phyloP scores from a whole-genome alignment of 2,113 vertebrate genomes.

The Triplophysa rosa region DNA sequence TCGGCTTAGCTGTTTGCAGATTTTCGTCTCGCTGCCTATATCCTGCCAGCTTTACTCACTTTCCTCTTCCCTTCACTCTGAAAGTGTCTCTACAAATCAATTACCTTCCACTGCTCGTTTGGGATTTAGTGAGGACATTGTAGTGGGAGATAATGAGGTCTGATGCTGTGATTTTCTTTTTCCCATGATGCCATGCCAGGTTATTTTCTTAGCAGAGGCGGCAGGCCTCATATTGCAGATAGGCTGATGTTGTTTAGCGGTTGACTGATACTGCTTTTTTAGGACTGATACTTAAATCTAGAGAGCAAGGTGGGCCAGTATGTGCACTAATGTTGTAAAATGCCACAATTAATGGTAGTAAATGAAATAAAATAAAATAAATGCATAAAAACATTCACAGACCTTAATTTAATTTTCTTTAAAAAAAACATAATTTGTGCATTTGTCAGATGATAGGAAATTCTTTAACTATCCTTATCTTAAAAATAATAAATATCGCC shows the following conservation, averaged over 20 bases:
- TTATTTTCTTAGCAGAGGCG: slow-evolving; percentile 31
- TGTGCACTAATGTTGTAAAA: too few relatives aligned
- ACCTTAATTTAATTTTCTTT: too few relatives aligned
- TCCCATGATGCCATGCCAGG: slow-evolving; percentile 22
- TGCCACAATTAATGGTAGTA: too few relatives aligned
- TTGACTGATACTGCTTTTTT: too few relatives aligned
- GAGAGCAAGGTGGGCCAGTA: too few relatives aligned
- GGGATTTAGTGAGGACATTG: slow-evolving; percentile 47
- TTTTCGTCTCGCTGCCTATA: slow-evolving; percentile 57
- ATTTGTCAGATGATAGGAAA: too few relatives aligned
- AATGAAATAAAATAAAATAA: too few relatives aligned
- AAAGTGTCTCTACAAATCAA: slow-evolving; percentile 62
- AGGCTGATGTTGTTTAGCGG: background rate
- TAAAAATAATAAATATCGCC: too few relatives aligned
- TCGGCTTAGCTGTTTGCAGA: slow-evolving; percentile 49
- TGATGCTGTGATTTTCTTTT: slow-evolving; percentile 41
- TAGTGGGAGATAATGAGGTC: slow-evolving; percentile 41
- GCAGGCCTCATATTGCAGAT: slow-evolving; percentile 1
- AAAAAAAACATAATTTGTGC: too few relatives aligned
- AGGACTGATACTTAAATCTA: too few relatives aligned
- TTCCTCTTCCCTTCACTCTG: slow-evolving; percentile 47
- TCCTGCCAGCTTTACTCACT: slow-evolving; percentile 50
- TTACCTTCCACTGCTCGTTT: slow-evolving; percentile 50
- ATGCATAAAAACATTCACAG: too few relatives aligned
- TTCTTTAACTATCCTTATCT: too few relatives aligned